These are phyloP conservation scores for Entomobrya multifasciata DNA, from an alignment of 2,888 invertebrate genomes.

Conservation along the genomic window DNA sequence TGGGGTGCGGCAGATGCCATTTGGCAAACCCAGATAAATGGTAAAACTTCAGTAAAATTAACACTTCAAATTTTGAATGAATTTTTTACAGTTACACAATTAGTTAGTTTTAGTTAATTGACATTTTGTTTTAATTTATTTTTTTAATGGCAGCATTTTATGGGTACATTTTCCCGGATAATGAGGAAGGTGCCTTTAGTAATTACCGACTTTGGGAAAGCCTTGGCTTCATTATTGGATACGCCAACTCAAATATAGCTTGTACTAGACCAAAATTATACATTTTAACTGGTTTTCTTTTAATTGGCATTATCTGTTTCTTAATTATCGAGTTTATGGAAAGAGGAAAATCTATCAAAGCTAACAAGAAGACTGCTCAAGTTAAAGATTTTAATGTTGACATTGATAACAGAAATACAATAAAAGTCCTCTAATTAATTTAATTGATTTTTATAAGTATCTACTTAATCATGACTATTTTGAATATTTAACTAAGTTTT, in stretches of 20 bases:
- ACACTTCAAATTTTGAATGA: not conserved
- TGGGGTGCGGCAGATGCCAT: conserved; percentile 98
- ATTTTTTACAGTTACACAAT: too few species aligned
- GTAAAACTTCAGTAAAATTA: conserved; percentile 82
- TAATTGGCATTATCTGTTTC: conserved; percentile 89
- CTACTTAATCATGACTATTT: too few species aligned
- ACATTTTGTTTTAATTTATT: not conserved
- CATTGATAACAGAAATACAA: too few species aligned
- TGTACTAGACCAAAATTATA: conserved; percentile 93
- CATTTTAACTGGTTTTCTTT: conserved; percentile 89
- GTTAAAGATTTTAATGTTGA: too few species aligned
- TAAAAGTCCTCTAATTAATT: too few species aligned
- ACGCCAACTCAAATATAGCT: conserved; percentile 92
- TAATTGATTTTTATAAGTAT: too few species aligned
- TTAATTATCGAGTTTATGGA: conserved; percentile 87
- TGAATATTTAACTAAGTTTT: too few species aligned
- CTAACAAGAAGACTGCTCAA: too few species aligned
- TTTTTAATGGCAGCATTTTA: conserved; percentile 89
- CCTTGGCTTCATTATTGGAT: conserved; percentile 93
- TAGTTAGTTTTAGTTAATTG: too few species aligned
- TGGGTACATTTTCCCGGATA: conserved; percentile 91
- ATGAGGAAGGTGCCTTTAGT: conserved; percentile 95
- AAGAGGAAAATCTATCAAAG: too few species aligned
- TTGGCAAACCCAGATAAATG: conserved; percentile 98
- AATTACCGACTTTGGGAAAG: conserved; percentile 95